phyloP scores from a whole-genome alignment of 2,797 vertebrate genomes.

The Dendrocincla tyrannina region DNA sequence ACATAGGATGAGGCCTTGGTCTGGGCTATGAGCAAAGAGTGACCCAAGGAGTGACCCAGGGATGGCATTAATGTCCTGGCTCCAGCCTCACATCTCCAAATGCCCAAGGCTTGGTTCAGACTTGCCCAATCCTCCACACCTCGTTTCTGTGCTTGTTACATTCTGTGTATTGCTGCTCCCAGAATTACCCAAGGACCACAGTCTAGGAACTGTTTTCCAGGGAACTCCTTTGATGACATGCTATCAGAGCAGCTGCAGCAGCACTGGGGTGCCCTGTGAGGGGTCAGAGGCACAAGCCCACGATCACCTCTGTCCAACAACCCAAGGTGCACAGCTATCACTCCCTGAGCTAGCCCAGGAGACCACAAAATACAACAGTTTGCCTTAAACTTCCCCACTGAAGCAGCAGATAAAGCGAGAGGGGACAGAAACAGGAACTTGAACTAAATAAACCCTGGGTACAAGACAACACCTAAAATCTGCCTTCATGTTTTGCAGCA shows the following conservation, averaged over 20 bases:
- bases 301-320: background rate
- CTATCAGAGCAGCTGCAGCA: background rate
- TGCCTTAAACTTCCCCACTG: background rate
- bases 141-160: background rate
- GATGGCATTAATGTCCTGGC: background rate
- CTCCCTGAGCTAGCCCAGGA: background rate
- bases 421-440: background rate
- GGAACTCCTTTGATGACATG: background rate
- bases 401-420: background rate
- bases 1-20: rapidly evolving
- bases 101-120: background rate
- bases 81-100: background rate
- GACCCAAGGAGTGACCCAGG: background rate
- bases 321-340: background rate
- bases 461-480: background rate
- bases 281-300: background rate
- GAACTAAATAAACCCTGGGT: background rate
- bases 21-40: background rate
- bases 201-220: conserved; percentile 10
- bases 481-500: background rate
- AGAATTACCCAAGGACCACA: background rate
- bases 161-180: background rate
- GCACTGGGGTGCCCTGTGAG: background rate
- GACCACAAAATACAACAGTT: background rate
- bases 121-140: background rate